Base-by-base conservation (phyloP, 2,113 vertebrate species). In the Lutjanus erythropterus region DNA sequence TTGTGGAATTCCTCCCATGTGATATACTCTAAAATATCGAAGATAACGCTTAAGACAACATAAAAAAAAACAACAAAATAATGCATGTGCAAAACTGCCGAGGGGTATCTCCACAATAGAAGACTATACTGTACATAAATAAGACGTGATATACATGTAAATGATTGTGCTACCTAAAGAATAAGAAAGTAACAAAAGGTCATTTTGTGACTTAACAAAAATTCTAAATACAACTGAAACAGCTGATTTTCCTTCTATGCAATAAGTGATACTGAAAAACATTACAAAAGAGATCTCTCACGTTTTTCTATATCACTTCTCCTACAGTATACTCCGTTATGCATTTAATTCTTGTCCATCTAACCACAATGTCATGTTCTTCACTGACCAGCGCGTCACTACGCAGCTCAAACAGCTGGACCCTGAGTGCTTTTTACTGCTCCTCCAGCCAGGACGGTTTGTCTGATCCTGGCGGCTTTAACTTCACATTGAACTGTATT, bases 361-460 rank as follows among this genome's bases (percentile, higher is more conserved):
- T 68, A 88, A 70, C 42, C 75, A 78, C 47, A 69, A 70, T 25
- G 50, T 55, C 46, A 60, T 16, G 27, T 59, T 80, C 69, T 55
- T 33, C 58, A n/a, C 68, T 66, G 68, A 64, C 65, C 78, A 66
- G 67, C 55, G n/a, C 37, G 35, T 73, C 71, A 64, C 65, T 70
- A 52, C 53, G 37, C 58, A 80, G 47, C 37, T 66, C 66, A 73
- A 53, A 56, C 29, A 60, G 64, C 71, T 65, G 69, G 74, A 53
- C 41, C 50, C 65, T 42, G 61, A 55, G 41, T 18, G 55, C 35
- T 59, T 79, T 91, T 81, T 95, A 99, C 95, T 97, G 97, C 93
- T 99, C 97, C 94, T 99, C 98, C 94, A 99, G 95, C 98, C 98
- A 99, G 61, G 98, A 99, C 5, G 98, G 98, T 87, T 98, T 98